These are phyloP conservation scores for Apostichopus parvimensis DNA, from an alignment of 35 echinoderm and acorn worm species.

Conservation along the genomic window DNA sequence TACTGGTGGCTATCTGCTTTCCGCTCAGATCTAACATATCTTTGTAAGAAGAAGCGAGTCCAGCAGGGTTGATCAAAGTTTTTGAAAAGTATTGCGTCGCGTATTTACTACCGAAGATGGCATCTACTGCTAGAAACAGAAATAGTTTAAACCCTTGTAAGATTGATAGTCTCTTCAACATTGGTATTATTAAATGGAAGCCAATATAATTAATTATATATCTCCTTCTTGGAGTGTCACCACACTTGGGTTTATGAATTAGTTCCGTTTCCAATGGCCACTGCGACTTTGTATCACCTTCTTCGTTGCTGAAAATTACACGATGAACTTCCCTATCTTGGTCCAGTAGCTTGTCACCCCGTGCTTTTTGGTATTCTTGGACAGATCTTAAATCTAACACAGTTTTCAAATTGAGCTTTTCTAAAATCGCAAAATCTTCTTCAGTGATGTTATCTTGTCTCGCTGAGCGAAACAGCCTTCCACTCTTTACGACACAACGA, in stretches of 20 bases:
- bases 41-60: constrained; percentile 67
- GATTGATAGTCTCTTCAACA: constrained; percentile 63
- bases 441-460: constrained; percentile 66
- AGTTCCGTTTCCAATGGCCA: neutral
- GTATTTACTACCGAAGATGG: constrained; percentile 60
- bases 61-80: constrained; percentile 64
- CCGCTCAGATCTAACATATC: constrained; percentile 82
- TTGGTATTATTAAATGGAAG: constrained; percentile 20
- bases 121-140: constrained; percentile 53
- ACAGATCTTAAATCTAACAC: constrained; percentile 74
- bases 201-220: constrained; percentile 72
- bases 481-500: constrained; percentile 57
- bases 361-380: constrained; percentile 59
- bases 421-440: constrained; percentile 59
- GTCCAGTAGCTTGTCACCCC: constrained; percentile 66
- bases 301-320: constrained; percentile 44
- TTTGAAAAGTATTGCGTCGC: constrained; percentile 64
- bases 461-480: constrained; percentile 73
- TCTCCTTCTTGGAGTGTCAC: constrained; percentile 40
- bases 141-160: constrained; percentile 63
- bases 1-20: constrained; percentile 51
- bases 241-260: neutral
- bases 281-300: neutral
- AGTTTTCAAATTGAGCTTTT: constrained; percentile 58
- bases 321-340: constrained; percentile 31